Conservation (phyloP, 2,888 invertebrate species). For the Drosophila nigricruria region DNA sequence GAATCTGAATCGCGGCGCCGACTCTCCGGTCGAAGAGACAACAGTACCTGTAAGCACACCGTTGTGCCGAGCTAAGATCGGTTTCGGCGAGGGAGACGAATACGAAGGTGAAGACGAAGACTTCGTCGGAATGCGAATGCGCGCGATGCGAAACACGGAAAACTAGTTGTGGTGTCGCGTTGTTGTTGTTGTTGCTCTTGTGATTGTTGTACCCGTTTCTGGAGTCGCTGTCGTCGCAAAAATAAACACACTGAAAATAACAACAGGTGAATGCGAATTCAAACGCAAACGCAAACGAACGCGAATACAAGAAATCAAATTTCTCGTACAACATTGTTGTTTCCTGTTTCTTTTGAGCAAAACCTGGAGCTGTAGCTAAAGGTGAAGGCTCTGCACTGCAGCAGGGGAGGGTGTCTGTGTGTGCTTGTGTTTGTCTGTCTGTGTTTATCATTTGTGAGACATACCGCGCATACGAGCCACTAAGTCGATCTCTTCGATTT, state of each 20-base stretch:
- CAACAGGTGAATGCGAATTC: constrained; percentile 76
- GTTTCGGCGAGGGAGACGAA: constrained; percentile 15
- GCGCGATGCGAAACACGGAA: constrained; percentile 69
- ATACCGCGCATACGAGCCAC: constrained; percentile 29
- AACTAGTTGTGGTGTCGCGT: constrained; percentile 70
- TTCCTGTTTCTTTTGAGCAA: constrained; percentile 61
- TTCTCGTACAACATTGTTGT: constrained; percentile 66
- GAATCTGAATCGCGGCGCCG: constrained; percentile 56
- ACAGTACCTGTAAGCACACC: constrained; percentile 18
- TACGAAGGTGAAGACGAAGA: constrained; percentile 32
- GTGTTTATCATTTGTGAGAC: constrained; percentile 54
- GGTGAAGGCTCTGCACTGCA: background rate
- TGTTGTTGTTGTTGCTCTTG: constrained; percentile 38
- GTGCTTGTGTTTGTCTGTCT: constrained; percentile 21
- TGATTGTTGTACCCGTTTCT: constrained; percentile 46
- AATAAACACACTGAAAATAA: constrained; percentile 68
- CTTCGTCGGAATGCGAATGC: constrained; percentile 53
- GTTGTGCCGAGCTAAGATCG: constrained; percentile 15
- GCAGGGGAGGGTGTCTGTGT: constrained; percentile 13
- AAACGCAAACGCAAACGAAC: constrained; percentile 37
- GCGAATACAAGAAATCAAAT: constrained; percentile 72
- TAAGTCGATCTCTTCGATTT: constrained; percentile 42
- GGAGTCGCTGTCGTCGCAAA: constrained; percentile 52
- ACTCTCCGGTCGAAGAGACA: constrained; percentile 18
- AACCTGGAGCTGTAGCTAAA: constrained; percentile 16